Conservation (phyloP, 2,797 vertebrate species). For the Triplophysa bombifrons region DNA sequence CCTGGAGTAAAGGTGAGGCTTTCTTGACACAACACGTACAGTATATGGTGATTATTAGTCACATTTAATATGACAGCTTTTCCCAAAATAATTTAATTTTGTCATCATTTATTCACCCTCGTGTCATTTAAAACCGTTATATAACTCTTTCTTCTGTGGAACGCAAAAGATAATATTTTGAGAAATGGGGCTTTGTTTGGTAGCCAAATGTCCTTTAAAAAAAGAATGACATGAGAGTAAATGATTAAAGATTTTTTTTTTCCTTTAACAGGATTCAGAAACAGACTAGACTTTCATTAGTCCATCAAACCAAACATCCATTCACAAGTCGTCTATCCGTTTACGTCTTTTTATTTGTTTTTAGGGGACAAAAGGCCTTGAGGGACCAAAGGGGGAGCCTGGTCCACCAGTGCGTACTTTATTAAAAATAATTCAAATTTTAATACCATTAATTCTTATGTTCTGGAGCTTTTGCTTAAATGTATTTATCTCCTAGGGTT, state of each 20-base stretch:
- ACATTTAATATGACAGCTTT: background rate
- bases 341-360: slow-evolving; percentile 19
- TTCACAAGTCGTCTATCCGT: background rate
- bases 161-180: no score
- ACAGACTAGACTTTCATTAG: no score
- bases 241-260: no score
- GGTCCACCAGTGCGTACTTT: slow-evolving; percentile 68
- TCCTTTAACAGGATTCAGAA: no score
- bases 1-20: slow-evolving; percentile 70
- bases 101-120: no score
- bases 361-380: slow-evolving; percentile 72
- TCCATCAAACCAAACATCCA: background rate
- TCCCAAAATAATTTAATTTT: no score
- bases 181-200: no score
- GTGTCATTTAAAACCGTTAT: no score
- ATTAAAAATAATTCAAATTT: background rate
- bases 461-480: background rate
- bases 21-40: no score
- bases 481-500: slow-evolving; percentile 63
- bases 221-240: no score
- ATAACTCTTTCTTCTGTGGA: no score
- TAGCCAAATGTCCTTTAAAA: no score
- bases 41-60: background rate
- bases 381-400: slow-evolving; percentile 67
- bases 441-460: background rate